phyloP scores from a whole-genome alignment of 1,140 invertebrate genomes.

The Diorhabda carinulata region DNA sequence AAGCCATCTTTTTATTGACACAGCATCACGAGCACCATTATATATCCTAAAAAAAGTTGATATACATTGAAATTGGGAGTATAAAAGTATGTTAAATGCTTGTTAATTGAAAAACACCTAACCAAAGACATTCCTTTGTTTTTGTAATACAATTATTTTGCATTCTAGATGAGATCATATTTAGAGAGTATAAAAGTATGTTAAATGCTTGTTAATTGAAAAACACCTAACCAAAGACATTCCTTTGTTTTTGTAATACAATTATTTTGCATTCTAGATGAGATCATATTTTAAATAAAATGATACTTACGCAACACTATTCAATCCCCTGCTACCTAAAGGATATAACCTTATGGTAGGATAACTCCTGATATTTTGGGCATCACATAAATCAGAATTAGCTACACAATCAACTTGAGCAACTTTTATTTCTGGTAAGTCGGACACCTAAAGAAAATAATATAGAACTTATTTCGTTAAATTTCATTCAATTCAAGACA shows the following conservation, averaged over 20 bases:
- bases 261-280: no score
- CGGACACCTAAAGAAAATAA: conserved; percentile 60
- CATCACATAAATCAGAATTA: conserved; percentile 55
- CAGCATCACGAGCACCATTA: conserved; percentile 58
- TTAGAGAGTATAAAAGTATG: conserved; percentile 9
- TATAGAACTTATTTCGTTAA: conserved; percentile 48
- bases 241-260: no score
- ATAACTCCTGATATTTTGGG: conserved; percentile 62
- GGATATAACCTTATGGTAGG: conserved; percentile 70
- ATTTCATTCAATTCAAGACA: neutral
- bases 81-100: no score
- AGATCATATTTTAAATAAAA: no score
- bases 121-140: no score
- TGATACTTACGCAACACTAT: conserved; percentile 52
- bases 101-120: no score
- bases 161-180: no score
- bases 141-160: no score
- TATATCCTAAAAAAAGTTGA: conserved; percentile 52
- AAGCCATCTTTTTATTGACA: conserved; percentile 59
- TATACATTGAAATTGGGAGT: neutral
- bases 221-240: no score
- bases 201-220: no score
- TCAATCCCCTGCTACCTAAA: conserved; percentile 50
- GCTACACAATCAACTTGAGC: conserved; percentile 67
- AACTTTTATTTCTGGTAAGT: conserved; percentile 56